Percentiles rank a stretch among this genome's conserved stretches.
These are phyloP conservation scores for Semnopithecus entellus DNA, from an alignment of 2,113 vertebrate species.

Conservation along the genomic window DNA sequence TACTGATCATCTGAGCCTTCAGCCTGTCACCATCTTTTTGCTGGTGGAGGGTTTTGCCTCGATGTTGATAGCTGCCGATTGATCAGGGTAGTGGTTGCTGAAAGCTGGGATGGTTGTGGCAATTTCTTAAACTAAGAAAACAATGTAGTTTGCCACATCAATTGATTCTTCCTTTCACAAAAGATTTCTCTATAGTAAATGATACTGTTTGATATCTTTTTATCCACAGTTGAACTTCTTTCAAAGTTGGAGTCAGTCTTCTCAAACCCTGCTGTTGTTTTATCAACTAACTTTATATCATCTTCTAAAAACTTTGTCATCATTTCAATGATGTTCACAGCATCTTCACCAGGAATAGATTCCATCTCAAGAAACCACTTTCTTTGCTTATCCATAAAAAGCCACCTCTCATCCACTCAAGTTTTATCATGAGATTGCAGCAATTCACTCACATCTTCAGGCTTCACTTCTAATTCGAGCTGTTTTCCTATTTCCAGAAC, in stretches of 20 bases:
- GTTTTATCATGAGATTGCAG: background rate
- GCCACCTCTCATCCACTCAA: background rate
- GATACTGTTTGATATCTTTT: background rate
- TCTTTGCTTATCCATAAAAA: background rate
- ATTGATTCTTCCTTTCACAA: background rate
- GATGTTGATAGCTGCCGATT: background rate
- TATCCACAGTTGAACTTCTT: background rate
- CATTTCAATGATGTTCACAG: background rate
- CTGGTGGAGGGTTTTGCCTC: background rate
- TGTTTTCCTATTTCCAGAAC: background rate
- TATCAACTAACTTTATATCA: background rate
- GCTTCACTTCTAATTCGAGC: background rate
- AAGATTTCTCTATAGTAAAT: background rate
- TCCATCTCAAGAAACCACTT: background rate
- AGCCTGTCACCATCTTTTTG: background rate
- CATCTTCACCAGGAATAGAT: background rate
- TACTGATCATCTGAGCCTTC: background rate
- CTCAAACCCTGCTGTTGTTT: background rate
- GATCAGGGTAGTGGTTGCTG: background rate
- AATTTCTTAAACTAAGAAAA: background rate
- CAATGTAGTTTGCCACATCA: background rate
- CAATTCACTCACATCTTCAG: background rate
- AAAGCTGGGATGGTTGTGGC: background rate
- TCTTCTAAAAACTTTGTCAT: background rate
- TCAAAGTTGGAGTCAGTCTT: background rate